Evolutionary conservation across 2,888 invertebrate genomes (phyloP).

Genomic region (Lathronympha strigana): DNA sequence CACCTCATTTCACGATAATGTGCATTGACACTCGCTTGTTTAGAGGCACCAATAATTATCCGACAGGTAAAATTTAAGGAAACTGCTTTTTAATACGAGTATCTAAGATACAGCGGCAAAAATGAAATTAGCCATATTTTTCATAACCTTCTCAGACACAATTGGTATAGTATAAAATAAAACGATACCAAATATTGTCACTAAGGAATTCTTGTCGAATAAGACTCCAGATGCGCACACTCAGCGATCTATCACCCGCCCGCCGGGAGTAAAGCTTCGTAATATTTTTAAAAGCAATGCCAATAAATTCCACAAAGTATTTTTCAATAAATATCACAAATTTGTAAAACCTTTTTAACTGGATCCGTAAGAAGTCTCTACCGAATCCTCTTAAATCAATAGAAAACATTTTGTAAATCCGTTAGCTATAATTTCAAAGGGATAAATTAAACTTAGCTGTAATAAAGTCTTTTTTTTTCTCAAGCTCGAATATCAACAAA

Average conservation of each 20-base stretch:
- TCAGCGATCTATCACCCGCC: slow-evolving; percentile 24
- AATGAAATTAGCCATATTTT: no score
- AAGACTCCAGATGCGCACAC: slow-evolving; percentile 4
- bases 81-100: no score
- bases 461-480: slow-evolving; percentile 16
- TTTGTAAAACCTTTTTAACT: slow-evolving; percentile 10
- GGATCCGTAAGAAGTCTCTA: slow-evolving; percentile 1
- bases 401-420: slow-evolving; percentile 44
- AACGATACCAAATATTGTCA: neutral
- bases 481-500: no score
- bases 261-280: slow-evolving; percentile 21
- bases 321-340: slow-evolving; percentile 17
- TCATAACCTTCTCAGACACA: neutral
- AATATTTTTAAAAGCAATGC: slow-evolving; percentile 30
- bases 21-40: no score
- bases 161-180: neutral
- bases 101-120: no score
- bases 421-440: slow-evolving; percentile 42
- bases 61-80: no score
- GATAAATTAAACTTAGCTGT: slow-evolving; percentile 38
- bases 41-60: no score
- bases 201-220: slow-evolving; percentile 4
- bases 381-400: slow-evolving; percentile 46
- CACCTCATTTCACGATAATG: no score
- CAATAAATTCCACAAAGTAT: slow-evolving; percentile 18